Conservation (phyloP, 2,797 vertebrate species). For the Cossypha polioptera region DNA sequence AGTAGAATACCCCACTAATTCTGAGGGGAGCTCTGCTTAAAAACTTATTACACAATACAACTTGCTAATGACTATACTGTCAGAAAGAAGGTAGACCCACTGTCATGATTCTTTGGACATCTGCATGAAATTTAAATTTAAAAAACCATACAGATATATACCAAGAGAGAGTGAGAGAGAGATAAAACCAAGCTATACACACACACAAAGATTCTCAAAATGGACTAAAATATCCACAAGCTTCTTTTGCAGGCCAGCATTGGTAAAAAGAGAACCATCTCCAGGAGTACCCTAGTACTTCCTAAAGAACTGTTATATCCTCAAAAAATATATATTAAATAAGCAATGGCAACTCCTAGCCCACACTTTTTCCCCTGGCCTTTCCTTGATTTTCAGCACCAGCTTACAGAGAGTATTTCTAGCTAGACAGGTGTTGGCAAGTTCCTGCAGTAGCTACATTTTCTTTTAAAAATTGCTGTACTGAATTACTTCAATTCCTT, state of each 20-base stretch:
- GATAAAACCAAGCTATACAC: not conserved
- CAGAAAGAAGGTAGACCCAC: not conserved
- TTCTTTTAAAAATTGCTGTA: not conserved
- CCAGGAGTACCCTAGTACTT: not conserved
- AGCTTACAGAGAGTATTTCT: not conserved
- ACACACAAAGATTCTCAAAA: not conserved
- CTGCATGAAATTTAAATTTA: not conserved
- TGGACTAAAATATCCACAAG: not conserved
- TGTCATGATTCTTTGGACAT: not conserved
- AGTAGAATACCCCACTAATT: not conserved
- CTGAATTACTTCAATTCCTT: not conserved
- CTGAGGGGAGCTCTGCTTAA: constrained; percentile 1
- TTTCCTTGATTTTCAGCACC: not conserved
- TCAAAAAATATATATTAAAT: not conserved
- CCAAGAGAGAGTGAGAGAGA: no score
- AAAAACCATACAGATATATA: no score
- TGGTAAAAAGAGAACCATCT: not conserved
- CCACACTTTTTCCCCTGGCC: not conserved
- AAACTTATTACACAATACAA: not conserved
- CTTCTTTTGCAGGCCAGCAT: not conserved
- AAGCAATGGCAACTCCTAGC: not conserved
- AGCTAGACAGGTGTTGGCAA: not conserved
- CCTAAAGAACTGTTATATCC: not conserved
- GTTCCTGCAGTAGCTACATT: not conserved
- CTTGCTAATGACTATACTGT: not conserved